Base-by-base conservation (phyloP, 2,113 vertebrate species). In the Tragulus kanchil region DNA sequence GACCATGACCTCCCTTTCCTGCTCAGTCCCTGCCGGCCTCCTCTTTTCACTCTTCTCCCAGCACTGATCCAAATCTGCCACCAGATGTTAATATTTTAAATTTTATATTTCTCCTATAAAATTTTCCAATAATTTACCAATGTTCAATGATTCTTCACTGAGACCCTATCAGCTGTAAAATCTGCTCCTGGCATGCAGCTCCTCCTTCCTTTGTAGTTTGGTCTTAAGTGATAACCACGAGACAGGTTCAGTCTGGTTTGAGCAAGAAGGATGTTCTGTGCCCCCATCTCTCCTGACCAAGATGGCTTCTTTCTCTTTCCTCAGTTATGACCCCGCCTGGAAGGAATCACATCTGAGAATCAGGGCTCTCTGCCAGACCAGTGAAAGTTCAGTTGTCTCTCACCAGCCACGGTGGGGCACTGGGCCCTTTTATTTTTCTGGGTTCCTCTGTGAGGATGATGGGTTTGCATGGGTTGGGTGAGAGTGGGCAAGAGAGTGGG, bases 1-100 rank as follows among this genome's bases (percentile, higher is more conserved):
- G 1, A 6, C 3, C 11, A 0, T 4, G 7, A 0, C 58, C 3
- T 8, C 19, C 21, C 13, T 36, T 8, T 6, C 31, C 42, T 36
- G 25, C 12, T 3, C 21, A 19, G 81, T 8, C 54, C 19, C 31
- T 31, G 36, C 28, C 48, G 5, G 50, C 36, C 56, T n/a, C 31
- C 67, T 14, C 17, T 26, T 6, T 19, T 50, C 11, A 0, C 77
- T 19, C 65, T 5, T 6, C 17, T 67, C 50, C 17, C 1, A 2
- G 17, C 6, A 8, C 58, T 3, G 6, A 3, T 7, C 83, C 89
- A 13, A 19, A 14, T 21, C 28, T 26, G 48, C 85, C 8, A 8
- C 28, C 3, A 0, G 8, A 9, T 8, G 10, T 7, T 62, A 13
- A 16, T 36, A 13, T 17, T 62, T 88, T 54, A 15, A 3, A 23